Evolutionary conservation across 2,888 invertebrate genomes (phyloP).

Genomic region (Zonitis immaculata): DNA sequence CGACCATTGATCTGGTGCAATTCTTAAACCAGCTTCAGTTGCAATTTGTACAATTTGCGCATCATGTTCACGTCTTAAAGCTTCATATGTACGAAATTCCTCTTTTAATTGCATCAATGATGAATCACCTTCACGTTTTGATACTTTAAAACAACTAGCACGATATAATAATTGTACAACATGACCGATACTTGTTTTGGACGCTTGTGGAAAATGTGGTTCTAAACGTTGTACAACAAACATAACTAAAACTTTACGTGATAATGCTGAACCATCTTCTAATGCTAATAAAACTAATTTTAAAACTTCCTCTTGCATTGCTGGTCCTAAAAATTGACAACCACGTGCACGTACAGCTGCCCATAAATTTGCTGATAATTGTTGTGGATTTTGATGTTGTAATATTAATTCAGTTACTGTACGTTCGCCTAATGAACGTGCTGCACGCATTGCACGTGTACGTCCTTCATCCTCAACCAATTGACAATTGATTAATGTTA

Average conservation of each 20-base stretch:
- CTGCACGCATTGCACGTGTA: constrained; percentile 73
- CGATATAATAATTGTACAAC: constrained; percentile 96
- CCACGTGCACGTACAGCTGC: constrained; percentile 94
- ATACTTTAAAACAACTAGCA: constrained; percentile 97
- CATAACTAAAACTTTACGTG: constrained; percentile 93
- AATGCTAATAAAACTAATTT: constrained; percentile 89
- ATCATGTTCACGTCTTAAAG: constrained; percentile 91
- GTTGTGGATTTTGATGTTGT: constrained; percentile 94
- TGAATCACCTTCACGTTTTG: constrained; percentile 93
- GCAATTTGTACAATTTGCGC: constrained; percentile 98
- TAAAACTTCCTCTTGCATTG: constrained; percentile 98
- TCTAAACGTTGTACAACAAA: constrained; percentile 96
- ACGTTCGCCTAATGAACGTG: constrained; percentile 89
- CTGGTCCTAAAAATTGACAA: constrained; percentile 97
- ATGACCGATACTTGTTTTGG: constrained; percentile 98
- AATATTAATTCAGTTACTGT: constrained; percentile 91
- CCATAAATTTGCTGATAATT: constrained; percentile 91
- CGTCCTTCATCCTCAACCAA: constrained; percentile 84
- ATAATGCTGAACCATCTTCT: constrained; percentile 92
- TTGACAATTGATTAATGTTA: constrained; percentile 89
- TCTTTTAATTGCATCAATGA: constrained; percentile 97
- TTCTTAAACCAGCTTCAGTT: constrained; percentile 91
- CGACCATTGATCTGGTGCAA: constrained; percentile 98
- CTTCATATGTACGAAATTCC: constrained; percentile 93
- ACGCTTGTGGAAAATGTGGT: constrained; percentile 93